Conservation (phyloP, 2,888 invertebrate species). For the Hypolimnas misippus region DNA sequence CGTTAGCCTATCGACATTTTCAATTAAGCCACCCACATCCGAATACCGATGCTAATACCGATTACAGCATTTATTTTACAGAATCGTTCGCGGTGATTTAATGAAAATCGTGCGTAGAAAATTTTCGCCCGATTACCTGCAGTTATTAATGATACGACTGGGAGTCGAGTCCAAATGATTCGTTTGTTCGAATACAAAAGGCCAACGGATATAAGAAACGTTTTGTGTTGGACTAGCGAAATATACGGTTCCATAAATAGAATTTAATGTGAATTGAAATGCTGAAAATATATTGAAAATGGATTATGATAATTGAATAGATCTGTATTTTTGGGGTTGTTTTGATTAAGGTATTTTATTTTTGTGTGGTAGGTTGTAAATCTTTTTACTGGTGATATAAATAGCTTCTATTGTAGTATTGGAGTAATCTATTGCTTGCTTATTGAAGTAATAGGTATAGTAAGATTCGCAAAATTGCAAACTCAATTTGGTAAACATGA, state of each 20-base stretch:
- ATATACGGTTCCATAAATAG: neutral
- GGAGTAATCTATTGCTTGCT: too few species aligned
- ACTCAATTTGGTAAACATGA: too few species aligned
- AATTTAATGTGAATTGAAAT: neutral
- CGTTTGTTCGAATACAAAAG: slow-evolving; percentile 27
- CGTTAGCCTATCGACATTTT: slow-evolving; percentile 1
- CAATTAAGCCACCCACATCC: slow-evolving; percentile 8
- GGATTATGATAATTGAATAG: neutral
- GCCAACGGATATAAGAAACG: slow-evolving; percentile 1
- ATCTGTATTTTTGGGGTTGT: neutral
- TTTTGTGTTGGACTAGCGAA: neutral
- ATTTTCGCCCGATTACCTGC: slow-evolving; percentile 64
- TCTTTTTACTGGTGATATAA: too few species aligned
- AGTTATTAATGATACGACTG: slow-evolving; percentile 60
- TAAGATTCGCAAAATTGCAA: too few species aligned
- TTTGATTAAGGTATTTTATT: neutral
- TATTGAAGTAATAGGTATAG: too few species aligned
- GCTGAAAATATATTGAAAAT: neutral
- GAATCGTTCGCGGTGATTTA: slow-evolving; percentile 50
- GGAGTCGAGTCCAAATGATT: slow-evolving; percentile 22
- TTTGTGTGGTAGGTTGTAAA: too few species aligned
- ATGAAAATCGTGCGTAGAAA: slow-evolving; percentile 77
- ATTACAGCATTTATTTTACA: slow-evolving; percentile 27
- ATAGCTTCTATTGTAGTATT: too few species aligned
- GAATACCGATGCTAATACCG: slow-evolving; percentile 16